These are phyloP conservation scores for Dipus sagitta DNA, from an alignment of 2,797 vertebrate species.

Conservation along the genomic window DNA sequence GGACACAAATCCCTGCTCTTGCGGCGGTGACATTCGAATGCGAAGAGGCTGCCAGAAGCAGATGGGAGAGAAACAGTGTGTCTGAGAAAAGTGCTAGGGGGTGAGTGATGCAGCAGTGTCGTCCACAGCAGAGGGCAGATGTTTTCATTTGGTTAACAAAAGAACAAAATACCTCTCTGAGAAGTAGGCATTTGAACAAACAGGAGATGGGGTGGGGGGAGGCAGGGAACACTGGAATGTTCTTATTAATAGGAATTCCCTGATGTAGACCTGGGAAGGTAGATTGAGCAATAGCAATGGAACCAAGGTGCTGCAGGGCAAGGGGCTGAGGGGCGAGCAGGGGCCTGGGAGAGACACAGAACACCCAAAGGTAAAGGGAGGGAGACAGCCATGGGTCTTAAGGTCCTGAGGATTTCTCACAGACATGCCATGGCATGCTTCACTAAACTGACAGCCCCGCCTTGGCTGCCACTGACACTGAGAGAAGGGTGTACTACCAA, in stretches of 20 bases:
- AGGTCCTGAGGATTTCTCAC: too few species aligned
- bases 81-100: too few species aligned
- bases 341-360: rapidly evolving
- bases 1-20: not conserved
- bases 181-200: not conserved
- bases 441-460: too few species aligned
- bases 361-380: too few species aligned
- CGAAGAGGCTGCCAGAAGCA: not conserved
- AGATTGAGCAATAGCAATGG: not conserved
- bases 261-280: not conserved
- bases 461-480: not conserved
- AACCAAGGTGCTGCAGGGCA: not conserved
- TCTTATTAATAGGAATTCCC: not conserved
- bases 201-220: not conserved
- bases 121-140: rapidly evolving
- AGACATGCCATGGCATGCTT: not conserved
- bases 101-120: rapidly evolving
- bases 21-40: not conserved
- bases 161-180: not conserved
- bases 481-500: not conserved
- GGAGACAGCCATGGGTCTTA: too few species aligned
- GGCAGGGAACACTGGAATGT: not conserved
- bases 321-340: too few species aligned
- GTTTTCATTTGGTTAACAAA: not conserved
- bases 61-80: rapidly evolving